Conservation (phyloP, 2,797 vertebrate genomes). For the Allenopithecus nigroviridis region DNA sequence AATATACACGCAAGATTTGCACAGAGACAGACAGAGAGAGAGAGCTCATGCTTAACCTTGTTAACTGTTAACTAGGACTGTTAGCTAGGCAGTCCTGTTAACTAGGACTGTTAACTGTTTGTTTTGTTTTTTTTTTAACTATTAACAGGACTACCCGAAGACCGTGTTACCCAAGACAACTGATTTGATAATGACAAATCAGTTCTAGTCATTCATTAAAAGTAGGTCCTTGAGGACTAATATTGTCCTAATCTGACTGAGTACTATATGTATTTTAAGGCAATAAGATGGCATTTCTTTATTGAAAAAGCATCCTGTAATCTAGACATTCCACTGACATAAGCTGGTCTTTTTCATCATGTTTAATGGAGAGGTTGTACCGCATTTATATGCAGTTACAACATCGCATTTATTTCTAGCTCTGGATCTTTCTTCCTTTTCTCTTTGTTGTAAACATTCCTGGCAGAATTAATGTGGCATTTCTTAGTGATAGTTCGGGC, state of each 20-base stretch:
- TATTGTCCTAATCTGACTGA: conserved; percentile 5
- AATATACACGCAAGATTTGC: not conserved
- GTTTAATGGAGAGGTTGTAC: not conserved
- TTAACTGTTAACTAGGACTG: not conserved
- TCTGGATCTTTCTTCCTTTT: not conserved
- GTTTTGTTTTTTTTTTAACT: no score
- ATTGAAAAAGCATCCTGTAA: conserved; percentile 14
- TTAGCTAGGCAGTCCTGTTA: not conserved
- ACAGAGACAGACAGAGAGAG: not conserved
- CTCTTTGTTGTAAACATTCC: conserved; percentile 63
- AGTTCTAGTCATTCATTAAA: conserved; percentile 39
- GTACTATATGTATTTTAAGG: conserved; percentile 22
- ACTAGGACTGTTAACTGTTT: not conserved
- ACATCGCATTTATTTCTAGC: conserved; percentile 14
- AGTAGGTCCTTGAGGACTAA: conserved; percentile 8
- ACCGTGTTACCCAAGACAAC: not conserved
- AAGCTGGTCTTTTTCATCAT: not conserved
- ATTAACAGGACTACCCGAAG: not conserved
- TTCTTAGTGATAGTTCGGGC: conserved; percentile 25
- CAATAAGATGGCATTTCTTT: conserved; percentile 21
- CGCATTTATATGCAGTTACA: not conserved
- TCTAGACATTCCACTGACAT: not conserved
- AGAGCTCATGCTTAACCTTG: not conserved
- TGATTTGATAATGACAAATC: conserved; percentile 41
- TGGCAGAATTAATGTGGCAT: conserved; percentile 48